Base-by-base conservation (phyloP, 2,888 invertebrate species). In the Plebejus argus region DNA sequence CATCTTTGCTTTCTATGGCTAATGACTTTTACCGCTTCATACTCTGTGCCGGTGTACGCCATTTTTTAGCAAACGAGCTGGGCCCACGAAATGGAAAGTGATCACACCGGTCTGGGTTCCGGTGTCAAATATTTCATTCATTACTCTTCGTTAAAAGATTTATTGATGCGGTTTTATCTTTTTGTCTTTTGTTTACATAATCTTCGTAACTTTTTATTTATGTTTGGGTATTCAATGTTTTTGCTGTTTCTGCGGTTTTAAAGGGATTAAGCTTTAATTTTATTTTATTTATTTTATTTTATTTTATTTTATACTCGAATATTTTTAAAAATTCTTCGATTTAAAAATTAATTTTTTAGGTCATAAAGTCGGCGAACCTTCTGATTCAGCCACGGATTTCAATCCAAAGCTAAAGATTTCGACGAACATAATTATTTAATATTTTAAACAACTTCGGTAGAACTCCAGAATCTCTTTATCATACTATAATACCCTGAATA, bases 1-100 rank as follows among this genome's bases (percentile, higher is more conserved):
- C 80, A 77, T 78, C 79, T 78, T 72, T 58, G 76, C 81, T 81
- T 81, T 81, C 81, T 81, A 80, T 78, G 77, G 78, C 78, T 80
- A 80, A 81, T 77, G 79, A 81, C 78, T 77, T 77, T 75, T 74
- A 76, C 61, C 76, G 75, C 77, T 77, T 66, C 18, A 15, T 66
- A 49, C 28, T 23, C 53, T 20, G 72, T 12, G 45, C 45, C 45
- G 8, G 45, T 10, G 39, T 71, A 71, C 33, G 75, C 79, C 76
- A 72, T 79, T 79, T 76, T 33, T 66, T 23, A 15, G 28, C 28
- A 28, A 33, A 66, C 18, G 28, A 66, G 28, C 18, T 28, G 66
- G 18, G 28, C 28, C 66, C 28, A 28, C 18, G 66, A 66, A 66
- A 66, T 33, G 66, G 66, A 66, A 66, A 66, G 66, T 66, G 66